Conservation (phyloP, 1,140 invertebrate species). For the Drosophila sturtevanti region DNA sequence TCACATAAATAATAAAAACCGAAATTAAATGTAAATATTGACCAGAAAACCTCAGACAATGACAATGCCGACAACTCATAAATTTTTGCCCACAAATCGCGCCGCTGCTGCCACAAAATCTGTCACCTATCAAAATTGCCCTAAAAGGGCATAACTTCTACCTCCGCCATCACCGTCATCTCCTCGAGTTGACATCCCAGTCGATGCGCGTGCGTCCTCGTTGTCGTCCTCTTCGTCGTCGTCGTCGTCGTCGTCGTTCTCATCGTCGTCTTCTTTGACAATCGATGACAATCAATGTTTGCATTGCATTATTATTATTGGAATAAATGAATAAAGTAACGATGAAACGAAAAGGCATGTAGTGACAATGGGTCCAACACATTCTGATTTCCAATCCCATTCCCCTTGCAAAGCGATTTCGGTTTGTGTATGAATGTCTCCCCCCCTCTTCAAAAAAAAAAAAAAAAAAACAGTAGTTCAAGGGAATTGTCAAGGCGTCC, state of each 20-base stretch:
- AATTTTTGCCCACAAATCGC: slow-evolving; percentile 71
- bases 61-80: slow-evolving; percentile 69
- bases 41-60: slow-evolving; percentile 46
- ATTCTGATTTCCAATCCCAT: slow-evolving; percentile 33
- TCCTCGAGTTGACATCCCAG: slow-evolving; percentile 14
- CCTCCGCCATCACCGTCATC: background rate
- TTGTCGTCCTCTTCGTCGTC: slow-evolving; percentile 39
- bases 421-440: slow-evolving; percentile 19
- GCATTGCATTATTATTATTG: slow-evolving; percentile 82
- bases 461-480: slow-evolving; percentile 61
- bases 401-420: slow-evolving; percentile 19
- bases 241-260: slow-evolving; percentile 43
- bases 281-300: slow-evolving; percentile 82
- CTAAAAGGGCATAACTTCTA: slow-evolving; percentile 76
- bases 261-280: slow-evolving; percentile 53
- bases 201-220: slow-evolving; percentile 66
- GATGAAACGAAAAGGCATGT: slow-evolving; percentile 58
- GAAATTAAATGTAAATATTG: slow-evolving; percentile 70
- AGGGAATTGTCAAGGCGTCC: slow-evolving; percentile 74
- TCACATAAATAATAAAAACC: slow-evolving; percentile 67
- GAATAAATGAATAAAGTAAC: slow-evolving; percentile 82
- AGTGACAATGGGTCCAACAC: slow-evolving; percentile 74
- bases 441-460: too few species aligned
- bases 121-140: slow-evolving; percentile 82
- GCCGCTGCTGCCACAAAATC: slow-evolving; percentile 61